Base-by-base conservation (phyloP, 2,113 vertebrate genomes). In the Illadopsis cleaveri region DNA sequence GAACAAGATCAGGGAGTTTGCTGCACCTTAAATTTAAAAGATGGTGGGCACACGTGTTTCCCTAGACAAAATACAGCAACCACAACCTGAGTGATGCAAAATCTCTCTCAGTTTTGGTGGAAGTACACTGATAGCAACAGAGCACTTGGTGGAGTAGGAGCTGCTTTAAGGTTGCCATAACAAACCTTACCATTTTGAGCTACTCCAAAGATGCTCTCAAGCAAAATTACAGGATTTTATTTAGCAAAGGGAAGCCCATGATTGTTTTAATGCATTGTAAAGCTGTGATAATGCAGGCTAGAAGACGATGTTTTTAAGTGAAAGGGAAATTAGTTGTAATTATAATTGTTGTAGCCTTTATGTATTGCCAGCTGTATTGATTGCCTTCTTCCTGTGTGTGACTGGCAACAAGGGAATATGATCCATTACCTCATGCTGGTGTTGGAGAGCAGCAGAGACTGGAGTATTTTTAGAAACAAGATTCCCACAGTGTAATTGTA, bases 381-480 rank as follows among this genome's bases (percentile, higher is more conserved):
- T 90, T 78, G 82, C 31, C 35, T 91, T 83, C 68, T 76, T 61
- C 60, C 64, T 82, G 25, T 28, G 14, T 77, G 70, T 45, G 68
- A 37, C 45, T 93, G 82, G 69, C 81, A 85, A 24, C 69, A 12
- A 72, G 78, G 78, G 64, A 96, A 93, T 53, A 31, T 2, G 57
- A 94, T 70, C 58, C 48, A 30, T 71, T 79, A 69, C 17, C 68
- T 66, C 23, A 13, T 51, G 58, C 61, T 51, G 25, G 42, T 60
- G 48, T 2, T 79, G 83, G 76, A 96, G 25, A 83, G 60, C 79
- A 88, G 75, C 57, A 96, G 60, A 70, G 88, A 71, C 18, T 21
- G 57, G 28, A 54, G 33, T 86, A 87, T 95, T 95, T 96, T 96
- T 95, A 96, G 87, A 89, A 95, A 73, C 73, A 69, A 62, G 85